Evolutionary conservation across 92 coral and sea anemone species (phyloP), one percentile per base, ranked within the genome.

Genomic region (Nematostella vectensis): DNA sequence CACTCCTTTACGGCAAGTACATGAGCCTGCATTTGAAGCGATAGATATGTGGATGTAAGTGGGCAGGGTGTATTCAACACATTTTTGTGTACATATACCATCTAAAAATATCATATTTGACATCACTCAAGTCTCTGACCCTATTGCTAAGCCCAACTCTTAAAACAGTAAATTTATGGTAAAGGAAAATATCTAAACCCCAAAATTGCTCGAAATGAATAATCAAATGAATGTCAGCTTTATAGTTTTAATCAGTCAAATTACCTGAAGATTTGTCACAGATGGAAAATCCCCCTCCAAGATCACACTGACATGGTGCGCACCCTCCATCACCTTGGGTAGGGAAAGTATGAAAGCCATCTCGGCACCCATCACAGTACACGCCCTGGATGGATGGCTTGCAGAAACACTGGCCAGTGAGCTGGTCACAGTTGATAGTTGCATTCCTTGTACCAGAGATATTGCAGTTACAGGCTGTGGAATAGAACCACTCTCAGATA

Each of bases 241-340:
- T n/a, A n/a, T n/a, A n/a, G n/a, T n/a, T n/a, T n/a, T n/a, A n/a
- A n/a, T n/a, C n/a, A n/a, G n/a, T n/a, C n/a, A n/a, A n/a, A 81
- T 43, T 17, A 80, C 96, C 96, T 55, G 88, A 59, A 29, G 54
- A 52, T 48, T 80, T 88, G 37, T 71, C 29, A 12, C 96, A 88
- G 11, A 31, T 63, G 30, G 83, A 73, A 48, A 45, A 72, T 26
- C 94, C 96, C 25, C 94, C 96, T 23, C 96, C 96, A 19, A 88
- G 48, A 58, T 84, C 86, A 72, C 96, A 88, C 6, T 75, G 82
- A 55, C 96, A 88, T 60, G 23, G 58, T 56, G 54, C 43, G 31
- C 96, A 88, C 51, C 74, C 75, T 17, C 64, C 22, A 23, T 25
- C 67, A n/a, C 22, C 67, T 8, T 44, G 47, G 13, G 31, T 52